phyloP scores from a whole-genome alignment of 2,888 invertebrate genomes.

The Periphyllus acericola region DNA sequence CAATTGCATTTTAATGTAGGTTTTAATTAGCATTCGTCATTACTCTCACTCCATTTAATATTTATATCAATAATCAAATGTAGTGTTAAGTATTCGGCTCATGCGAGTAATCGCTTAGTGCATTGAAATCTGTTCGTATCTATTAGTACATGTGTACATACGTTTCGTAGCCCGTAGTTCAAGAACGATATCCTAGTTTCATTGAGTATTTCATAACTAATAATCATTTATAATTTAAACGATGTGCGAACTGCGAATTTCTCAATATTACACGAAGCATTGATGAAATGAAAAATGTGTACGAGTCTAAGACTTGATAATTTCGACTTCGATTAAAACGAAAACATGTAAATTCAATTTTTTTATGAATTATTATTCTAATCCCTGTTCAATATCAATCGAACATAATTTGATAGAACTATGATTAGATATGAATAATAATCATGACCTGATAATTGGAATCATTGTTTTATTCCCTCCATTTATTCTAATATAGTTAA shows the following conservation, averaged over 20 bases:
- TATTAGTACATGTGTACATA: neutral
- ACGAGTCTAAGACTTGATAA: no score
- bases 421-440: no score
- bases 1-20: neutral
- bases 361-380: no score
- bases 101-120: neutral
- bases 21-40: neutral
- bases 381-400: no score
- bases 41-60: neutral
- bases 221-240: neutral
- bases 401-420: no score
- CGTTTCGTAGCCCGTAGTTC: neutral
- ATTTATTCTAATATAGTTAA: no score
- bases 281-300: neutral
- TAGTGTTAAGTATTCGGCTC: neutral
- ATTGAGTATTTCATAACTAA: neutral
- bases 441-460: no score
- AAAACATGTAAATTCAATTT: no score
- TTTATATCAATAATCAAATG: neutral
- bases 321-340: no score
- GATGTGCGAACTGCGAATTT: neutral
- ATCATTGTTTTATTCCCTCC: no score
- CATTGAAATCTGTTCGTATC: neutral
- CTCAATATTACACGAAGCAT: no score
- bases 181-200: neutral